Base-by-base conservation (phyloP, 1,140 invertebrate genomes). In the Platyscapa corneri region DNA sequence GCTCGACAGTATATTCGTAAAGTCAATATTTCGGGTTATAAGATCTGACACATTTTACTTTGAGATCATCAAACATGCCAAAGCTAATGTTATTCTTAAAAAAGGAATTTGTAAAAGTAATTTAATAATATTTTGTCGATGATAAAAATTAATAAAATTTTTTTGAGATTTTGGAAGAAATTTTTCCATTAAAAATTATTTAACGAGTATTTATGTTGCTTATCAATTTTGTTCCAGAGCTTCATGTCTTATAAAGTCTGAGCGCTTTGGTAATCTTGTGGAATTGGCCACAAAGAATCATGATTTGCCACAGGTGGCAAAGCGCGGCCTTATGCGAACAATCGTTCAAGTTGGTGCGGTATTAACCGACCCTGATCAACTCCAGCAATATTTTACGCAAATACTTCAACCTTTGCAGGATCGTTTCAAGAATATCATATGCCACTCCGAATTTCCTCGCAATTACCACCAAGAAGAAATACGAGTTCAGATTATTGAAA, bases 381-480 rank as follows among this genome's bases (percentile, higher is more conserved):
- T 90, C 88, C 53, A 81, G 20, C 65, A 92, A 37, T 95, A 94
- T 87, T 95, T 93, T 91, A 88, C 90, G 53, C 93, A 95, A 92
- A 94, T 96, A 70, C 87, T 97, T 14, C 94, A 95, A 88, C 95
- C 95, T 0, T 89, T 96, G 12, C 91, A 95, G 82, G 92, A 94
- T 30, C 92, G 94, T 81, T 96, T 96, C 83, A 95, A 94, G 86
- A 90, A 91, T 83, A 91, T 96, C 18, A 90, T 95, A 53, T 92
- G 91, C 42, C 92, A 94, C 79, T 94, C 94, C 70, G 94, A 95
- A 87, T 96, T 96, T 88, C 90, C 91, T 56, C 93, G 94, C 80
- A 92, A 92, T 3, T 95, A 94, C 87, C 94, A 96, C 49, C 91
- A 95, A 82, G 95, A 95, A 87, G 90, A 93, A 32, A 92, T 95